Conservation (phyloP, 1,140 invertebrate species). For the Drosophila fuyamai region DNA sequence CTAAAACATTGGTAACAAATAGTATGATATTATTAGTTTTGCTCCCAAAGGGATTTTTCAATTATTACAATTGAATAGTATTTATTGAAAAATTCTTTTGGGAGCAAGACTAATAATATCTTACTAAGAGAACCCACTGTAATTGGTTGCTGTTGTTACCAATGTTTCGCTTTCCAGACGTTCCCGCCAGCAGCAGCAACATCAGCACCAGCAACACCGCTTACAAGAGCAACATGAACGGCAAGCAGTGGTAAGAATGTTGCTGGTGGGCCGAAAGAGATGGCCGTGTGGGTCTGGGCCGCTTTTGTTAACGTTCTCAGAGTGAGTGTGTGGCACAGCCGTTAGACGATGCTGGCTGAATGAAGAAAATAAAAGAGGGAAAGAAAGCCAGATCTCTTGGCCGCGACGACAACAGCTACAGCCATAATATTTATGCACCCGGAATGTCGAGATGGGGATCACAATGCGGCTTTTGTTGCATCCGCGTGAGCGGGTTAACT, state of each 20-base stretch:
- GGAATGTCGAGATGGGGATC: conserved; percentile 35
- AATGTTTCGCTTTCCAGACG: conserved; percentile 60
- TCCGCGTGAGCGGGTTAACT: conserved; percentile 10
- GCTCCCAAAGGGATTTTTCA: no score
- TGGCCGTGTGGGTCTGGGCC: conserved; percentile 23
- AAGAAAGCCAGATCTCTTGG: conserved; percentile 21
- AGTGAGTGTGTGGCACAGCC: conserved; percentile 38
- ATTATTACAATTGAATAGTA: no score
- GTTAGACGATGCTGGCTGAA: conserved; percentile 24
- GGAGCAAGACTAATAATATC: no score
- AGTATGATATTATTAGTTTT: no score
- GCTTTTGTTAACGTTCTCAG: conserved; percentile 29
- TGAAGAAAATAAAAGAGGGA: conserved; percentile 8
- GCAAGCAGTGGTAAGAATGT: conserved; percentile 50
- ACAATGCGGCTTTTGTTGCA: conserved; percentile 47
- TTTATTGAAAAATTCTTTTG: no score
- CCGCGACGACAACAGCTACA: background rate
- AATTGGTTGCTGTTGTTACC: conserved; percentile 56
- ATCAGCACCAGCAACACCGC: conserved; percentile 1
- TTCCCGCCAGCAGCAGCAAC: conserved; percentile 32
- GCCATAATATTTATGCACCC: conserved; percentile 38
- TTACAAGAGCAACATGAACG: conserved; percentile 6
- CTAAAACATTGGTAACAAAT: conserved; percentile 41
- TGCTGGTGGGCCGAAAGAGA: conserved; percentile 36
- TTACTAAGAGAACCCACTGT: conserved; percentile 31